Base-by-base conservation (phyloP, 2,888 invertebrate species). In the Hirtodrosophila trivittata region DNA sequence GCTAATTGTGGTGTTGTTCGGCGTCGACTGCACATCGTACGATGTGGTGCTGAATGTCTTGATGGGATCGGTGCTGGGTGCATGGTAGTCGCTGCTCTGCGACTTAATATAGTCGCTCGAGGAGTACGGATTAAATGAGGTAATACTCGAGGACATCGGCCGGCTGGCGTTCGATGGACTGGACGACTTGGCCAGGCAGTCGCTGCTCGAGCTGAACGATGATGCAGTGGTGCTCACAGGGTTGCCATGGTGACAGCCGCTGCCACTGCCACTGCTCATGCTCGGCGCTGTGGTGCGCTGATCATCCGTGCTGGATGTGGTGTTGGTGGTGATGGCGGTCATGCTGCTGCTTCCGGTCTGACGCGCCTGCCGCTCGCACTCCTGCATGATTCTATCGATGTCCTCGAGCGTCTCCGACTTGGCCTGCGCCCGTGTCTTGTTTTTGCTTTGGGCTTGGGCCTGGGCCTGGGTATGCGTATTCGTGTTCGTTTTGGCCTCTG, bases 31-130 rank as follows among this genome's bases (percentile, higher is more conserved):
- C 54, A 88, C 90, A 64, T 91, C 91, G 66, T 90, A 91, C 16
- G 91, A 91, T 58, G 90, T 91, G 65, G 90, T 90, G 88, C 91
- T 91, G 71, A 89, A 90, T 62, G 91, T 90, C 86, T 90, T 90
- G 65, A 91, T 90, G 58, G 89, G 89, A 87, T 91, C 91, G 30
- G 90, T 90, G 88, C 90, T 90, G 43, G 88, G 89, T 87, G 89
- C 88, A 70, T 88, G 89, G 66, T 81, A 88, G 45, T 90, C 90
- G 84, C 91, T 91, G 85, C 90, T 90, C 54, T 90, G 89, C 76
- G 91, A 90, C 67, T 90, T 91, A 21, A 91, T 82, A 60, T 89
- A 90, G 75, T 91, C 90, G 75, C 91, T 91, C 56, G 90, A 90
- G 33, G 91, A 91, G 66, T 90, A 89, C 42, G 89, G 89, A 86